Evolutionary conservation across 1,140 invertebrate species (phyloP).

Genomic region (Micrasema longulum): DNA sequence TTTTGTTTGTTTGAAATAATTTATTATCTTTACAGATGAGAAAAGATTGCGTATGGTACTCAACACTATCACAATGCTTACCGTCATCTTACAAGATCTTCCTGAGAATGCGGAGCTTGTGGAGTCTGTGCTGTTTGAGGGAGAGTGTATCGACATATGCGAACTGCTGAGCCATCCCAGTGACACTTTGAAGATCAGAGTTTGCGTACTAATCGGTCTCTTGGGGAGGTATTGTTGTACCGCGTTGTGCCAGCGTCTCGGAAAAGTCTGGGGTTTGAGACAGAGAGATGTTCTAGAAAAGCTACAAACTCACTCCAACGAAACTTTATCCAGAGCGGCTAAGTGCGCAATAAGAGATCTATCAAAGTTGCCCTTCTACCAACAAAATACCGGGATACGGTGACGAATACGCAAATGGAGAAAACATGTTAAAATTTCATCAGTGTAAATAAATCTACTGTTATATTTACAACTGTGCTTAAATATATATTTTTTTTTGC

Average conservation of each 20-base stretch:
- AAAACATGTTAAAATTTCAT: no score
- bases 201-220: conserved; percentile 75
- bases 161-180: conserved; percentile 73
- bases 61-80: conserved; percentile 78
- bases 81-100: conserved; percentile 78
- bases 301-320: conserved; percentile 63
- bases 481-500: conserved; percentile 1
- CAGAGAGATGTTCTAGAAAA: conserved; percentile 62
- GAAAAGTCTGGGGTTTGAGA: conserved; percentile 59
- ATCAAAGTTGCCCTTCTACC: conserved; percentile 66
- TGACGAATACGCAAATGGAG: conserved; percentile 28
- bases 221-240: conserved; percentile 75
- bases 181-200: conserved; percentile 71
- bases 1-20: no score
- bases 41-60: conserved; percentile 71
- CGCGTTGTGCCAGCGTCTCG: conserved; percentile 75
- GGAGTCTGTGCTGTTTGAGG: conserved; percentile 75
- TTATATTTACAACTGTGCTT: neutral
- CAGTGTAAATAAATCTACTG: neutral
- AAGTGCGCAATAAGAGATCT: conserved; percentile 64
- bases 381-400: conserved; percentile 26
- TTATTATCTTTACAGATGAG: conserved; percentile 69
- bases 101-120: conserved; percentile 82
- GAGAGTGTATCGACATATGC: conserved; percentile 68
- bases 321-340: conserved; percentile 61